Evolutionary conservation across 2,797 vertebrate species (phyloP), one percentile per base, ranked within the genome.

Genomic region (Liasis olivaceus): DNA sequence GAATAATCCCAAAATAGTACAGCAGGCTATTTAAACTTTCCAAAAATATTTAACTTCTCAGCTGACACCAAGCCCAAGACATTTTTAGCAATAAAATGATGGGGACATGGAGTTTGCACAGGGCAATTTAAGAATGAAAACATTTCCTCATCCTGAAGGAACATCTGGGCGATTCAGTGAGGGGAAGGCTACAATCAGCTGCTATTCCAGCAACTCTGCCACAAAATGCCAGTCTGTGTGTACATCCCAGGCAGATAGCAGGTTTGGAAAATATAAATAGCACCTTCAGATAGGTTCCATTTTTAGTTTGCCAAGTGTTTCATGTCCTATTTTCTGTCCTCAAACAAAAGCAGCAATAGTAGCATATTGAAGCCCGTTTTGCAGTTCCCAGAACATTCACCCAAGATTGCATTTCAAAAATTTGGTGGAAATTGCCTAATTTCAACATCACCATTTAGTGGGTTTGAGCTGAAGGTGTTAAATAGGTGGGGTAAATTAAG

Each of bases 21-120:
- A 96, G 96, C 94, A 93, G 93, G 94, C 96, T 95, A 93, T 96
- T 97, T 97, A 96, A 96, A 97, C 96, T 97, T 97, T 97, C 96
- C 95, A 96, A 94, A 87, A 93, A 95, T 93, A 93, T 94, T 97
- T 93, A 96, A 95, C 90, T 96, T 92, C 90, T 96, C 94, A 95
- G 96, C 62, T 96, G 95, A 96, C 96, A 97, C 95, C 94, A 97
- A 97, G 93, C 94, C 95, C 92, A 92, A 94, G 93, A 94, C 94
- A 95, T 97, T 94, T 77, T 89, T 77, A 85, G 42, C 81, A 84
- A 81, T 36, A 81, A 69, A 90, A 90, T 93, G 86, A 42, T 14
- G 11, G 94, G 90, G 91, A 89, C 36, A 63, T 0, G n/a, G 63
- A 22, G 15, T 62, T 42, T 91, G 11, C 47, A 60, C 0, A 28